Evolutionary conservation across 2,797 vertebrate species (phyloP).

Genomic region (Podarcis siculus): DNA sequence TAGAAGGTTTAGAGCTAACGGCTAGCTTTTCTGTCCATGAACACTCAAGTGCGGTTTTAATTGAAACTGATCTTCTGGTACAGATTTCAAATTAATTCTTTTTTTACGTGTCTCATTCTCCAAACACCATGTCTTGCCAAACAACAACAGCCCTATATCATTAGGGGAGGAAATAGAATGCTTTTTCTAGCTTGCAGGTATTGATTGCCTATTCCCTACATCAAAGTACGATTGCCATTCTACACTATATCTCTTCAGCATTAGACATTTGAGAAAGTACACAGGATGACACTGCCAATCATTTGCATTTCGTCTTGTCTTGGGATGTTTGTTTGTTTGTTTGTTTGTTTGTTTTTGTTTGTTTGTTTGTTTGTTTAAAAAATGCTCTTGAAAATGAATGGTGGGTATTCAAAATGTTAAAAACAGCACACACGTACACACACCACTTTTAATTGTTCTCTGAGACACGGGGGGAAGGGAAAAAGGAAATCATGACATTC

Average conservation of each 20-base stretch:
- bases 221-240: conserved; percentile 70
- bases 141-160: conserved; percentile 77
- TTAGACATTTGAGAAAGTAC: conserved; percentile 76
- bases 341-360: conserved; percentile 66
- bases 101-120: conserved; percentile 86
- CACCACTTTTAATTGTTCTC: too few species aligned
- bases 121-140: conserved; percentile 80
- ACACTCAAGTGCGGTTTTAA: conserved; percentile 85
- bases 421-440: too few species aligned
- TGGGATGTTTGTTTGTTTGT: conserved; percentile 69
- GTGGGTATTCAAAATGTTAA: neutral
- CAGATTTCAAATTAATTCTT: conserved; percentile 92
- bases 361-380: conserved; percentile 68
- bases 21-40: conserved; percentile 61
- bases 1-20: conserved; percentile 58
- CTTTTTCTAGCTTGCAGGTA: conserved; percentile 84
- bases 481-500: too few species aligned
- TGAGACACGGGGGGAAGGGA: too few species aligned
- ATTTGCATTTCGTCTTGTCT: conserved; percentile 71
- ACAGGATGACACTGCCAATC: conserved; percentile 77
- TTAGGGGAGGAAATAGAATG: conserved; percentile 85
- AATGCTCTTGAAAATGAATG: neutral
- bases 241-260: conserved; percentile 70
- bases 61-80: conserved; percentile 93
- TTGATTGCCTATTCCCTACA: conserved; percentile 83